Evolutionary conservation across 2,888 invertebrate species (phyloP).

Genomic region (Hylaea fasciaria): DNA sequence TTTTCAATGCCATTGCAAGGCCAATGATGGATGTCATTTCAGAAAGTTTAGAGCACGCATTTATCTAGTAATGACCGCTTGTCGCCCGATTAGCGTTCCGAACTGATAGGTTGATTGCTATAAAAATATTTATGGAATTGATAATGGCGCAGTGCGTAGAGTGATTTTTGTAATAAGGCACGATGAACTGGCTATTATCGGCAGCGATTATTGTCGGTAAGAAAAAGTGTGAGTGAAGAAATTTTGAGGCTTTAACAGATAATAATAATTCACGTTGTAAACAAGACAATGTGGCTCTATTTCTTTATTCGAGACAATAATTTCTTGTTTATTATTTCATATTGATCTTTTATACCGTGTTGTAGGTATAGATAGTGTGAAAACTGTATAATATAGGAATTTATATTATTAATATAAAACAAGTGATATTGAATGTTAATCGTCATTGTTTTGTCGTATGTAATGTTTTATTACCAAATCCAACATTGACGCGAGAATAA

Average conservation of each 20-base stretch:
- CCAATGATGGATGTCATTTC: conserved; percentile 67
- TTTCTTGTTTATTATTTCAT: too few relatives aligned
- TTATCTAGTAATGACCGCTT: conserved; percentile 66
- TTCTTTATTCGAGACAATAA: too few relatives aligned
- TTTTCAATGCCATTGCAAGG: conserved; percentile 42
- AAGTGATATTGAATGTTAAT: too few relatives aligned
- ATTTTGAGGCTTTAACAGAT: not conserved
- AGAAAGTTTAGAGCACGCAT: conserved; percentile 66
- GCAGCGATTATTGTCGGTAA: conserved; percentile 22
- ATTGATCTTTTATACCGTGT: too few relatives aligned
- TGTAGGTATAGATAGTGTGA: too few relatives aligned
- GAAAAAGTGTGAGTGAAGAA: conserved; percentile 18
- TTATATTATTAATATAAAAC: too few relatives aligned
- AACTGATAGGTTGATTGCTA: conserved; percentile 75
- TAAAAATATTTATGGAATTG: conserved; percentile 75
- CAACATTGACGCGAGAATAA: too few relatives aligned
- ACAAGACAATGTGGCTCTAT: too few relatives aligned
- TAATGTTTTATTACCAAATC: too few relatives aligned
- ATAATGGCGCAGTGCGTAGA: conserved; percentile 50
- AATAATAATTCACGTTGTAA: not conserved
- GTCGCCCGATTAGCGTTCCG: conserved; percentile 63
- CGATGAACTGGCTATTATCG: conserved; percentile 41
- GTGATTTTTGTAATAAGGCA: conserved; percentile 53
- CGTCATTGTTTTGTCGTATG: too few relatives aligned
- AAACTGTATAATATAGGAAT: too few relatives aligned